A percentile compares a stretch with the other conserved stretches of the same genome.
Conservation (phyloP, 2,888 invertebrate genomes). For the Epistrophe grossulariae region DNA sequence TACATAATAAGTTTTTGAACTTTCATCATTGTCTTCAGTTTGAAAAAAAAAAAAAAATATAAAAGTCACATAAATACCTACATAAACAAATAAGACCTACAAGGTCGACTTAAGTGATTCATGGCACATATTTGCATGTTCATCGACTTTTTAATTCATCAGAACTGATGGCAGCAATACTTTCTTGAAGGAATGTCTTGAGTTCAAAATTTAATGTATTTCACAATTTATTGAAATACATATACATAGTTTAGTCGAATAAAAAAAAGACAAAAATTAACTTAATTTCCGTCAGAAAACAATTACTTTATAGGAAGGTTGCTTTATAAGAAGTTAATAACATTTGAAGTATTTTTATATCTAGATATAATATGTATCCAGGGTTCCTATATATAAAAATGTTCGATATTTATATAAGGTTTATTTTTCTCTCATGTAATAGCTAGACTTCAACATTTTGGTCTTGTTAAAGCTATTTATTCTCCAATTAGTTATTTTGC, state of each 20-base stretch:
- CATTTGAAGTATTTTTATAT: not conserved
- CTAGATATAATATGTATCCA: not conserved
- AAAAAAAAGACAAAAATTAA: not conserved
- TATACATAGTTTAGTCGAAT: no score
- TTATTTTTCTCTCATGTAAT: not conserved
- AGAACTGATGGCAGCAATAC: not conserved
- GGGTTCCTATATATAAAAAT: no score
- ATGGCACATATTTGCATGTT: conserved; percentile 34
- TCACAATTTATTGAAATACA: conserved; percentile 19
- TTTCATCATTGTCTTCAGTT: conserved; percentile 9
- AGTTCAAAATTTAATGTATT: conserved; percentile 8
- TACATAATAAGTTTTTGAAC: conserved; percentile 1
- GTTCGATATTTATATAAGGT: not conserved
- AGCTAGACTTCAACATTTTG: not conserved
- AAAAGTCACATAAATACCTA: not conserved
- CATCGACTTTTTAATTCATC: conserved; percentile 7
- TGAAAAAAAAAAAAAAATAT: not conserved
- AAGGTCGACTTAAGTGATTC: conserved; percentile 32
- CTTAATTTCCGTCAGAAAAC: conserved; percentile 10
- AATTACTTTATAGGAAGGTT: conserved; percentile 6
- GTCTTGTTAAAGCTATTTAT: not conserved
- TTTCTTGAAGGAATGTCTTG: not conserved
- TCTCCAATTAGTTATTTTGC: conserved; percentile 9
- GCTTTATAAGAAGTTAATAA: not conserved
- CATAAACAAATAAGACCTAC: not conserved